Evolutionary conservation across 2,888 invertebrate species (phyloP).

Genomic region (Pardosa pseudoannulata): DNA sequence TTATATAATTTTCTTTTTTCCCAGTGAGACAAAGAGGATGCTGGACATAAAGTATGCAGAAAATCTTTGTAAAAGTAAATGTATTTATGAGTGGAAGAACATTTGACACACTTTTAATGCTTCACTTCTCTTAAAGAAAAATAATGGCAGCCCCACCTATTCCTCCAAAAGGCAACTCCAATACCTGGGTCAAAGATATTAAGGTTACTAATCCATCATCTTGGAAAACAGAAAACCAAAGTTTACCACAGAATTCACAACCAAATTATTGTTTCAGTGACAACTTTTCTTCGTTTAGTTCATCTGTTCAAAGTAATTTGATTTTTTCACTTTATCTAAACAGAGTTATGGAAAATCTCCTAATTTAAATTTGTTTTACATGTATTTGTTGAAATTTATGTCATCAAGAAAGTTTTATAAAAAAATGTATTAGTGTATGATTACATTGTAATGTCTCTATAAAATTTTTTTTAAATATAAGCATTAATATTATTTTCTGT

Average conservation of each 20-base stretch:
- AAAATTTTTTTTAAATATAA: neutral
- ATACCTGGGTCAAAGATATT: slow-evolving; percentile 43
- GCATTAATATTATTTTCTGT: neutral
- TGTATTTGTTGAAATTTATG: too few relatives aligned
- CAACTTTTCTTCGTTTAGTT: slow-evolving; percentile 26
- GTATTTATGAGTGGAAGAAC: neutral
- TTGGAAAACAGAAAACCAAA: slow-evolving; percentile 36
- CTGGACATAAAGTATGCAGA: neutral
- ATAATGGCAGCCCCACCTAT: slow-evolving; percentile 67
- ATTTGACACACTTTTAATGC: slow-evolving; percentile 28
- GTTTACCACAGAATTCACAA: slow-evolving; percentile 27
- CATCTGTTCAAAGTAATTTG: neutral
- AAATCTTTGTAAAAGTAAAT: neutral
- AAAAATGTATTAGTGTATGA: too few relatives aligned
- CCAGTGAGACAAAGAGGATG: neutral
- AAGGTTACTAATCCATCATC: slow-evolving; percentile 36
- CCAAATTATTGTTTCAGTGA: slow-evolving; percentile 39
- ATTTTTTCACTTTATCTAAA: neutral
- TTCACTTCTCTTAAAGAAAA: slow-evolving; percentile 35
- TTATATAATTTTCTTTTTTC: neutral
- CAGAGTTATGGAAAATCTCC: neutral
- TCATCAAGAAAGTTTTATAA: too few relatives aligned
- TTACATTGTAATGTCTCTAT: too few relatives aligned
- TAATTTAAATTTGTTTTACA: too few relatives aligned
- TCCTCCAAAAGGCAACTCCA: slow-evolving; percentile 65